A percentile compares a stretch with the other conserved stretches of the same genome.
Conservation (phyloP, 2,113 vertebrate species). For the Corapipo altera region DNA sequence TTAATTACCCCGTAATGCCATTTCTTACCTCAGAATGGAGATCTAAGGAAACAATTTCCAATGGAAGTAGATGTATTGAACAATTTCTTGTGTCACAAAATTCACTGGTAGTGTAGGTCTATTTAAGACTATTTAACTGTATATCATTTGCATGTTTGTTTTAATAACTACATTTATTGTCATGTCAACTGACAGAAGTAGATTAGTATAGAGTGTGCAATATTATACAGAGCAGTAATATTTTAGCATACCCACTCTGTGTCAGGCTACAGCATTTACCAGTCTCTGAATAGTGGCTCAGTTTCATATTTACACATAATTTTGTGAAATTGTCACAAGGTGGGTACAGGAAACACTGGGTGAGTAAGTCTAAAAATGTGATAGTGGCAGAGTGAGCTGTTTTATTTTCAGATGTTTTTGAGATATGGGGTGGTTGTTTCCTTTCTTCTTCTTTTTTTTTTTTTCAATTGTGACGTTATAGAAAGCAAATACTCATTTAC, state of each 20-base stretch:
- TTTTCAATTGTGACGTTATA: background rate
- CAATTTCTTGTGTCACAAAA: background rate
- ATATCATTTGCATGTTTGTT: background rate
- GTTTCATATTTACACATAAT: background rate
- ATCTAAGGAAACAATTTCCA: background rate
- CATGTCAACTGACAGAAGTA: background rate
- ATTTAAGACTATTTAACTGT: background rate
- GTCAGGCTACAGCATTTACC: background rate
- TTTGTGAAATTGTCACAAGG: background rate
- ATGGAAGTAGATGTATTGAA: background rate
- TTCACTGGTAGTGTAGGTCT: background rate
- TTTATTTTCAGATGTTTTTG: background rate
- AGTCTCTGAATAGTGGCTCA: background rate
- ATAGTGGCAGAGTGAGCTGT: background rate
- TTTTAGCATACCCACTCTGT: background rate
- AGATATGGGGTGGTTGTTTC: background rate
- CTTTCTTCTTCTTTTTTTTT: background rate
- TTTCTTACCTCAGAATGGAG: background rate
- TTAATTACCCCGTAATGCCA: background rate
- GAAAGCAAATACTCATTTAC: background rate
- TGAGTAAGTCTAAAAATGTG: background rate
- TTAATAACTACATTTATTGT: conserved; percentile 7
- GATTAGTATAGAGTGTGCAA: background rate
- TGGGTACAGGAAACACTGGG: background rate
- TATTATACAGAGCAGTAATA: background rate